These are phyloP conservation scores for Varecia variegata DNA, from an alignment of 2,797 vertebrate genomes.

Conservation along the genomic window DNA sequence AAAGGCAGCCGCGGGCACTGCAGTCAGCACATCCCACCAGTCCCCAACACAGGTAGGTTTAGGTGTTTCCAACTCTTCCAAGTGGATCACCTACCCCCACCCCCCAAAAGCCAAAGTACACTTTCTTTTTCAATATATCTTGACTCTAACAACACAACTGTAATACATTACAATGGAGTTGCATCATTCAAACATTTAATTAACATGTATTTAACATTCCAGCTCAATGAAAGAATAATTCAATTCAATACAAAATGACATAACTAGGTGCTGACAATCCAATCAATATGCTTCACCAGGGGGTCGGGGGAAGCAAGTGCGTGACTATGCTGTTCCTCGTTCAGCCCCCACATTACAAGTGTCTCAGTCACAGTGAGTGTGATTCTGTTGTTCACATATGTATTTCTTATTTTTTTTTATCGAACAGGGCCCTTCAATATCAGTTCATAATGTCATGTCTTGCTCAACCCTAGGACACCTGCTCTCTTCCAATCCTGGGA, in stretches of 20 bases:
- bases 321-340: background rate
- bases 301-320: background rate
- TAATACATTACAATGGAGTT: background rate
- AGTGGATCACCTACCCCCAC: background rate
- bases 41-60: background rate
- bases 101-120: background rate
- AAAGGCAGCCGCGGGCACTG: background rate
- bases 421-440: background rate
- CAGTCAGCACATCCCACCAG: background rate
- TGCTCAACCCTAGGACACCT: background rate
- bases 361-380: background rate
- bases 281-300: background rate
- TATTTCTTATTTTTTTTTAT: background rate
- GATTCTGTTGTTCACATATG: background rate
- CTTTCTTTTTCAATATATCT: background rate
- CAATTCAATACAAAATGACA: background rate
- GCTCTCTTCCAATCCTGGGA: background rate
- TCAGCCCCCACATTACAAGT: background rate
- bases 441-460: background rate
- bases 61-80: background rate
- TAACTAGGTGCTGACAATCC: background rate
- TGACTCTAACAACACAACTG: background rate
- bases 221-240: background rate
- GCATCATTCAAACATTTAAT: background rate
- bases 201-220: background rate